Conservation (phyloP, 2,113 vertebrate genomes). For the Oreochromis spilurus region DNA sequence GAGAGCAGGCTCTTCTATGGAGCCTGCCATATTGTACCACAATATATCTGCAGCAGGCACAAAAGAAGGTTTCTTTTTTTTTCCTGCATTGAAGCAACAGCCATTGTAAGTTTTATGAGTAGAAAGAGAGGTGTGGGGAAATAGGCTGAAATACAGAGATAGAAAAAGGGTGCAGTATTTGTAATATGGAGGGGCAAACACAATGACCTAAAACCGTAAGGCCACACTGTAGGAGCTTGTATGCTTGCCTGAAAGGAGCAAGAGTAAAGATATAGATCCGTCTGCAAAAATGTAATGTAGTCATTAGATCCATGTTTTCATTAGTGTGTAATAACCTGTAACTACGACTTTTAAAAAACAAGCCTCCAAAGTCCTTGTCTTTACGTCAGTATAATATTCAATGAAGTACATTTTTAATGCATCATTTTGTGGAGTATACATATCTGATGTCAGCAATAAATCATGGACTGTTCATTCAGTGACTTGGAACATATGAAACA, state of each 20-base stretch:
- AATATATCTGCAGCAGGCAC: background rate
- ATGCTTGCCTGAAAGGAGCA: background rate
- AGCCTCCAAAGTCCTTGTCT: background rate
- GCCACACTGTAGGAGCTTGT: background rate
- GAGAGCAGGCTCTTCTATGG: background rate
- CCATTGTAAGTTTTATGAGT: background rate
- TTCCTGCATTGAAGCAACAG: background rate
- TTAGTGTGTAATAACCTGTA: background rate
- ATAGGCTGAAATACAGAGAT: background rate
- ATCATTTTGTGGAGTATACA: background rate
- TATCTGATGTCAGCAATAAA: background rate
- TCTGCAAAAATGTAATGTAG: background rate
- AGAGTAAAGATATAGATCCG: background rate
- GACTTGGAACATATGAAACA: background rate
- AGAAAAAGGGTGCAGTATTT: background rate
- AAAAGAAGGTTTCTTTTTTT: background rate
- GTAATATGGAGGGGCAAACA: background rate
- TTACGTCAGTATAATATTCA: background rate
- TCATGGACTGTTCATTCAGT: background rate
- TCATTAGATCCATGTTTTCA: background rate
- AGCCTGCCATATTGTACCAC: background rate
- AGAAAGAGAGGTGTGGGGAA: background rate
- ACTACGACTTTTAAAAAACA: background rate
- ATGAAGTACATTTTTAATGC: background rate
- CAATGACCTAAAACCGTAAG: background rate